phyloP scores from a whole-genome alignment of 2,797 vertebrate species.

The Chaetodon trifasciatus region DNA sequence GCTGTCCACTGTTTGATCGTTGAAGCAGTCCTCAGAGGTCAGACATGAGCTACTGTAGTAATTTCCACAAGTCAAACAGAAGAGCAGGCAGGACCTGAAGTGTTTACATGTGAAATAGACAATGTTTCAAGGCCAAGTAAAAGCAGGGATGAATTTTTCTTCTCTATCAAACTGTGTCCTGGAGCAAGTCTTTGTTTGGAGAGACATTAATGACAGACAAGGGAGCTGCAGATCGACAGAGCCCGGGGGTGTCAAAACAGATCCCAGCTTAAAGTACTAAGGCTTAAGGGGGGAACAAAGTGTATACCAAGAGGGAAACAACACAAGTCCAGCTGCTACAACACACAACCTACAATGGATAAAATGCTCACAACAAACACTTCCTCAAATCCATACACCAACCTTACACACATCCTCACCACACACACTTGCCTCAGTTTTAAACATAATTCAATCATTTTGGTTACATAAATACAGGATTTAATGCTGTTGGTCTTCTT shows the following conservation, averaged over 20 bases:
- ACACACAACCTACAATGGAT: slow-evolving; percentile 17
- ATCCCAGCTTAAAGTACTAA: slow-evolving; percentile 48
- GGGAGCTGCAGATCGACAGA: slow-evolving; percentile 56
- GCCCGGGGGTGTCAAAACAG: slow-evolving; percentile 52
- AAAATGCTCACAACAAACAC: slow-evolving; percentile 16
- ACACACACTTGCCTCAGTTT: background rate
- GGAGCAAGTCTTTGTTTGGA: slow-evolving; percentile 68
- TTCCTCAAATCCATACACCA: background rate
- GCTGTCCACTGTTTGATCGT: slow-evolving; percentile 26
- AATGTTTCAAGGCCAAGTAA: slow-evolving; percentile 53
- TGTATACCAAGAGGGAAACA: slow-evolving; percentile 54
- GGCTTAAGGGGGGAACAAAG: background rate
- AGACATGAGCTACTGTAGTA: slow-evolving; percentile 37
- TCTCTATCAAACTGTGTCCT: slow-evolving; percentile 56
- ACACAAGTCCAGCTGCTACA: slow-evolving; percentile 41
- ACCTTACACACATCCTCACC: slow-evolving; percentile 15
- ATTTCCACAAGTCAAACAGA: slow-evolving; percentile 34
- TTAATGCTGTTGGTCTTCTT: slow-evolving; percentile 1
- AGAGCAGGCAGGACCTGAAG: slow-evolving; percentile 29
- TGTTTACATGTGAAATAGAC: slow-evolving; percentile 45
- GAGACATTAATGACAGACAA: slow-evolving; percentile 72
- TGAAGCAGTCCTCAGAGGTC: slow-evolving; percentile 38
- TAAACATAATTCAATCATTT: background rate
- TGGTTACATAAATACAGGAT: slow-evolving; percentile 2
- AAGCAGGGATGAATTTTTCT: slow-evolving; percentile 44